Evolutionary conservation across 2,888 invertebrate species (phyloP).

Genomic region (Nebria brevicollis): DNA sequence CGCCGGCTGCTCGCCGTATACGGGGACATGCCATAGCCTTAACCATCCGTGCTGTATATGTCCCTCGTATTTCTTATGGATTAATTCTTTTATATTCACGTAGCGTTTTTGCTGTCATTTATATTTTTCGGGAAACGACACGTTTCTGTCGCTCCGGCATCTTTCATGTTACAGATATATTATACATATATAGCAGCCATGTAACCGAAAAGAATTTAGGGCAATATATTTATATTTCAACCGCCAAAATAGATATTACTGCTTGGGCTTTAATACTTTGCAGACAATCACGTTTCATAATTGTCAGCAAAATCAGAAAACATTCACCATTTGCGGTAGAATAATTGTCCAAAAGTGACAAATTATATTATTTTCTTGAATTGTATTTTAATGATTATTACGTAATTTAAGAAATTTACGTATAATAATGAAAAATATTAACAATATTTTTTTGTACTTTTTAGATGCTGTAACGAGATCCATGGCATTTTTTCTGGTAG

Average conservation of each 20-base stretch:
- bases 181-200: constrained; percentile 5
- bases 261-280: neutral
- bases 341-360: no score
- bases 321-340: no score
- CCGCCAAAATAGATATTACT: neutral
- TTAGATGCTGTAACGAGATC: constrained; percentile 89
- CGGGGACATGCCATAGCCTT: neutral
- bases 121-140: constrained; percentile 32
- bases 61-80: constrained; percentile 41
- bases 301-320: no score
- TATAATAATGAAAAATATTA: neutral
- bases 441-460: constrained; percentile 54
- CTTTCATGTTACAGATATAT: constrained; percentile 30
- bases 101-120: constrained; percentile 41
- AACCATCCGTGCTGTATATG: constrained; percentile 5
- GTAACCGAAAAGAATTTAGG: neutral
- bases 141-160: constrained; percentile 17
- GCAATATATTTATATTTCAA: neutral
- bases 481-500: constrained; percentile 81
- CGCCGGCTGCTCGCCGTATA: neutral
- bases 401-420: neutral
- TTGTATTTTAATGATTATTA: neutral
- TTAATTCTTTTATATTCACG: constrained; percentile 44
- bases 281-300: no score
- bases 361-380: no score